Evolutionary conservation across 2,113 vertebrate species (phyloP).

Genomic region (Oryzias melastigma): DNA sequence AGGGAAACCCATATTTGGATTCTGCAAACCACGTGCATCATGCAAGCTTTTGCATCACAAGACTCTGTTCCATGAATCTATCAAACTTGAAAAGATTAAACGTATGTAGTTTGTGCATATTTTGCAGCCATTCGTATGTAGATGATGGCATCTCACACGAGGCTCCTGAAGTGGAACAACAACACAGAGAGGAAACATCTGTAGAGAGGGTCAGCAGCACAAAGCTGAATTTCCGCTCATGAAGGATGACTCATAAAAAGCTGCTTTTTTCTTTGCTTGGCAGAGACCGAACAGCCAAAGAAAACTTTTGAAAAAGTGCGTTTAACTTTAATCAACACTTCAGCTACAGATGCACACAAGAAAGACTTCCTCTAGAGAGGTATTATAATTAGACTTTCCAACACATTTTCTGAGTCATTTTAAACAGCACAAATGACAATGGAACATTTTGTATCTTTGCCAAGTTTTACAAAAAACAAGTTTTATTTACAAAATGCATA

Average conservation of each 20-base stretch:
- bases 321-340: neutral
- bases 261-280: neutral
- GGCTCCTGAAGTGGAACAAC: conserved; percentile 55
- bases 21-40: neutral
- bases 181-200: conserved; percentile 73
- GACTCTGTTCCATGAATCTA: neutral
- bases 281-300: conserved; percentile 5
- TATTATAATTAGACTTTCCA: too few species aligned
- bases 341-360: too few species aligned
- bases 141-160: conserved; percentile 7
- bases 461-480: too few species aligned
- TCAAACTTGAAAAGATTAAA: neutral
- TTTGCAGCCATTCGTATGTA: neutral
- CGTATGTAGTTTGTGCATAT: neutral
- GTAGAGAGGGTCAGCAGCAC: conserved; percentile 57
- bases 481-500: too few species aligned
- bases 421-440: too few species aligned
- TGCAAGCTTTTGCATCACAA: neutral
- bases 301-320: neutral
- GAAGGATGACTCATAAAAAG: conserved; percentile 46
- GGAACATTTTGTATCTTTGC: too few species aligned
- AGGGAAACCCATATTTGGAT: neutral
- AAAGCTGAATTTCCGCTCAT: conserved; percentile 54
- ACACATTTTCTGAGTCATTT: too few species aligned
- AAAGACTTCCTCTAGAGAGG: too few species aligned